Evolutionary conservation across 1,140 invertebrate genomes (phyloP).

Genomic region (Caenorhabditis tropicalis): DNA sequence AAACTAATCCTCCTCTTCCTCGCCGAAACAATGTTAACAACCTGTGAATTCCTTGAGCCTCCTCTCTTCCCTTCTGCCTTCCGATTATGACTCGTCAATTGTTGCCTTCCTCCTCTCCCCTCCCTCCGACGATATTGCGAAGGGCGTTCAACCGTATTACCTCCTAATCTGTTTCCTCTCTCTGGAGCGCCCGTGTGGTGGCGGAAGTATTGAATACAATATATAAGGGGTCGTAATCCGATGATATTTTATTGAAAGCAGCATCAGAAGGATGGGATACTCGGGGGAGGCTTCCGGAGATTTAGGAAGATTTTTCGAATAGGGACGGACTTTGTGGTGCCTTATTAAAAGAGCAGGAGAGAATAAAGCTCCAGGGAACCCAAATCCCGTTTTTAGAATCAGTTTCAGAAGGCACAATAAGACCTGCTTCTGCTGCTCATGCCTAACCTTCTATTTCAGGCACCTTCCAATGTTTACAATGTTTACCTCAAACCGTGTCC

Average conservation of each 20-base stretch:
- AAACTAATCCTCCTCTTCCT: background rate
- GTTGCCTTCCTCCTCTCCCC: background rate
- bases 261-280: background rate
- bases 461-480: too few relatives aligned
- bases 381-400: too few relatives aligned
- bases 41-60: background rate
- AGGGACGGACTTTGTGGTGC: background rate
- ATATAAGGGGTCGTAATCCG: background rate
- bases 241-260: slow-evolving; percentile 29
- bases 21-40: slow-evolving; percentile 31
- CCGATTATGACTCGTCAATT: slow-evolving; percentile 33
- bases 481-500: too few relatives aligned
- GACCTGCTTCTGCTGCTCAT: too few relatives aligned
- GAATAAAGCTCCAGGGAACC: too few relatives aligned
- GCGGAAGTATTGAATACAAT: too few relatives aligned
- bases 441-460: too few relatives aligned
- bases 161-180: slow-evolving; percentile 28
- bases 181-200: too few relatives aligned
- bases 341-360: too few relatives aligned
- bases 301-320: background rate
- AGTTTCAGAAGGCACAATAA: too few relatives aligned
- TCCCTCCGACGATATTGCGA: background rate
- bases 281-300: background rate
- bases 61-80: background rate
- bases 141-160: slow-evolving; percentile 31